Evolutionary conservation across 2,113 vertebrate species (phyloP).

Genomic region (Trogon surrucura): DNA sequence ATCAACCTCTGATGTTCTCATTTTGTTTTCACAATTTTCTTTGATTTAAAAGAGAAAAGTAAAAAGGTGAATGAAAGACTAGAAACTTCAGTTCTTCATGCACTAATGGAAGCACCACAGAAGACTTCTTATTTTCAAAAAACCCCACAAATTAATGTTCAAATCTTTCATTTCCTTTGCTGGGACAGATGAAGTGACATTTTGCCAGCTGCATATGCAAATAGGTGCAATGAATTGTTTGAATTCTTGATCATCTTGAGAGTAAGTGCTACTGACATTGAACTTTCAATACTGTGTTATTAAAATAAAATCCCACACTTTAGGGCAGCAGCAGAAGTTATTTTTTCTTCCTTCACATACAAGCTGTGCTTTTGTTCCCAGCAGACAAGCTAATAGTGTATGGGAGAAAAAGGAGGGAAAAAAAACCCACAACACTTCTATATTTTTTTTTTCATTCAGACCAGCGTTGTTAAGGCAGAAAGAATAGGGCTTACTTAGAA

Average conservation of each 20-base stretch:
- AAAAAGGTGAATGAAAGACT: background rate
- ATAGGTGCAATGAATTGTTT: conserved; percentile 7
- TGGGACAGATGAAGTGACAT: conserved; percentile 6
- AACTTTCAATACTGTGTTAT: background rate
- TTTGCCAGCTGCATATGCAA: conserved; percentile 28
- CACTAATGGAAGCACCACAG: background rate
- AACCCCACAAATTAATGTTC: background rate
- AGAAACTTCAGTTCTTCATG: background rate
- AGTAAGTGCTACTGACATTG: background rate
- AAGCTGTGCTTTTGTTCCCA: conserved; percentile 5
- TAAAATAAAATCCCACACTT: background rate
- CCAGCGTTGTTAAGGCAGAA: background rate
- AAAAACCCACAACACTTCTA: background rate
- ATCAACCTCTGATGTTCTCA: background rate
- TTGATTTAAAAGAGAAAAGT: background rate
- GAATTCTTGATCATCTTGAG: conserved; percentile 1
- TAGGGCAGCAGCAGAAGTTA: background rate
- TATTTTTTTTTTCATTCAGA: background rate
- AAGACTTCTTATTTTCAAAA: background rate
- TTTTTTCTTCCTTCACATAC: background rate
- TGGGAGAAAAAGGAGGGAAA: accelerated
- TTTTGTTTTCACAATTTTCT: conserved; percentile 40
- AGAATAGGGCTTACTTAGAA: background rate
- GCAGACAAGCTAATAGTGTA: background rate
- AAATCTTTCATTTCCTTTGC: conserved; percentile 16